Base-by-base conservation (phyloP, 2,888 invertebrate genomes). In the Tetragnatha montana region DNA sequence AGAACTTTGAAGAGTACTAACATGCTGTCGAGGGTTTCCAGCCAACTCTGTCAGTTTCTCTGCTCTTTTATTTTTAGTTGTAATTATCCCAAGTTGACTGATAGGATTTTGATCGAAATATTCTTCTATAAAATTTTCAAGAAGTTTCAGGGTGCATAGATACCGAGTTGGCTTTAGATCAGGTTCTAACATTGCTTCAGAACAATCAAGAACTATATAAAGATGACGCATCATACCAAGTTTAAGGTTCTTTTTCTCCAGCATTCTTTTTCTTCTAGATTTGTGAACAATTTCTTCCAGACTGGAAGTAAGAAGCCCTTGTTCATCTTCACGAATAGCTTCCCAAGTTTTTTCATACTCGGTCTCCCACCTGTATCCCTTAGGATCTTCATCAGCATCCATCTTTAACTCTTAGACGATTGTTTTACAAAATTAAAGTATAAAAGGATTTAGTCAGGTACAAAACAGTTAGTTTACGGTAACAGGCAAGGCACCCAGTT, bases 51-150 rank as follows among this genome's bases (percentile, higher is more conserved):
- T 96, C 6, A 98, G 94, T 94, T 96, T 97, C 93, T 99, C 99
- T 0, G 98, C 98, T 92, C 98, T 95, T 94, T 99, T 99, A 93
- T 98, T 98, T 93, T 96, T 96, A 93, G 98, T 96, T 12, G 96
- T 95, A 91, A 99, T 96, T 69, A 99, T 94, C 47, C 99, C 99
- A 91, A 99, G 94, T 94, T 99, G 99, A 93, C 99, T 98, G 84
- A 99, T 97, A 12, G 99, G 99, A 94, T 99, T 99, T 94, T 99
- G 98, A 94, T 99, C 99, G 94, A 99, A 99, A 93, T 97, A 99
- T 93, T 99, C 98, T 92, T 98, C 97, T 89, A 99, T 96, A 93
- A 99, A 99, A 91, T 96, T 95, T 94, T 98, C 97, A 91, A 99
- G 93, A 91, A 98, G 97, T 95, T 98, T 98, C 3, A 97, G 93